phyloP scores from a whole-genome alignment of 2,888 invertebrate genomes.

The Ganaspis brasiliensis region DNA sequence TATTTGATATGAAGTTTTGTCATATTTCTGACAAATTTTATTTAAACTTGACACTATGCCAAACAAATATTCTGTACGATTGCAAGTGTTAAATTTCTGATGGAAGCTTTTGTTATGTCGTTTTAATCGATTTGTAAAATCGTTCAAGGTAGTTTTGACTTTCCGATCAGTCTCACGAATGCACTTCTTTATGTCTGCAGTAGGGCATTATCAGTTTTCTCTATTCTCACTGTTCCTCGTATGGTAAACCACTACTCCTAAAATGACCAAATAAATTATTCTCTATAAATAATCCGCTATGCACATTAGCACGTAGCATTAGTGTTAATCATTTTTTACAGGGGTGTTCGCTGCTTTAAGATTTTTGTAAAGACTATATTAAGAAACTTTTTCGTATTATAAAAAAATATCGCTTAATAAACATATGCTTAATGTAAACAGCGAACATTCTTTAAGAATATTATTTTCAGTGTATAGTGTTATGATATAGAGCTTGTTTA shows the following conservation, averaged over 20 bases:
- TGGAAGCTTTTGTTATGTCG: constrained; percentile 21
- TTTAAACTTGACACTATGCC: constrained; percentile 37
- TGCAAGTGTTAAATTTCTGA: constrained; percentile 9
- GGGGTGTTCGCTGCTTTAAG: not conserved
- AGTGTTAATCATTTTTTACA: not conserved
- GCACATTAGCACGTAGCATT: constrained; percentile 61
- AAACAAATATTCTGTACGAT: constrained; percentile 22
- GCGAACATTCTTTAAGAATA: not conserved
- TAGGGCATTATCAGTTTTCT: constrained; percentile 42
- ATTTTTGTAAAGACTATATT: not conserved
- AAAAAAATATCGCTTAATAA: too few species aligned
- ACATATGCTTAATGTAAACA: too few species aligned
- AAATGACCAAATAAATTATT: constrained; percentile 73
- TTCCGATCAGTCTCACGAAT: constrained; percentile 24
- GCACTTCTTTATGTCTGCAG: constrained; percentile 45
- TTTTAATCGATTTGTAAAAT: constrained; percentile 1
- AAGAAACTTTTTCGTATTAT: too few species aligned
- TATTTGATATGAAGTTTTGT: not conserved
- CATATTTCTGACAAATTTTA: constrained; percentile 9
- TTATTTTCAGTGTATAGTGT: too few species aligned
- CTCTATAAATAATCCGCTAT: constrained; percentile 71
- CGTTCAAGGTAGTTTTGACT: constrained; percentile 17
- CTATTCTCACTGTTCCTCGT: constrained; percentile 60
- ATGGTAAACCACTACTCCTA: constrained; percentile 71
- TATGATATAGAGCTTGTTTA: not conserved